Percentiles rank a stretch among this genome's conserved stretches.
These are phyloP conservation scores for Pogonomyrmex californicus DNA, from an alignment of 1,140 invertebrate species.

Conservation along the genomic window DNA sequence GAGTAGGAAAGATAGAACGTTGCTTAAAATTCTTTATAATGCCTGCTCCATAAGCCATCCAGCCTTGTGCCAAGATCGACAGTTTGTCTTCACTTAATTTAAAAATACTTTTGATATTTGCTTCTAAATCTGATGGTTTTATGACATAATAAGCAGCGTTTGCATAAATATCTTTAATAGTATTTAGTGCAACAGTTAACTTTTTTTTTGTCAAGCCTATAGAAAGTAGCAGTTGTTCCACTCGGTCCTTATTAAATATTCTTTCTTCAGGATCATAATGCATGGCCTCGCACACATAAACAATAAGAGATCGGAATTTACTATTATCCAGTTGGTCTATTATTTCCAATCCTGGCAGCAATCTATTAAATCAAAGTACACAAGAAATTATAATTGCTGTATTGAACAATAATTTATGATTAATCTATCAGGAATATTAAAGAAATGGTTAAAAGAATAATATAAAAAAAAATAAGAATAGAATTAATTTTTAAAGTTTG, in stretches of 20 bases:
- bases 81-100: conserved; percentile 78
- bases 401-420: conserved; percentile 7
- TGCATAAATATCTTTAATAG: conserved; percentile 77
- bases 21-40: conserved; percentile 79
- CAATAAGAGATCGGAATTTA: conserved; percentile 83
- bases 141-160: conserved; percentile 80
- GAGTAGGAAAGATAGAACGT: conserved; percentile 81
- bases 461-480: background rate
- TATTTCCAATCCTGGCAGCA: conserved; percentile 78
- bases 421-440: background rate
- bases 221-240: conserved; percentile 82
- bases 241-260: conserved; percentile 80
- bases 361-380: conserved; percentile 63
- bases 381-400: background rate
- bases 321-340: conserved; percentile 77
- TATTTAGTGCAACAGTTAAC: conserved; percentile 77
- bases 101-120: conserved; percentile 78
- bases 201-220: conserved; percentile 79
- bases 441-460: background rate
- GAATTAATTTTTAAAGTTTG: background rate
- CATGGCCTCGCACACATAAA: conserved; percentile 80
- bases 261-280: conserved; percentile 71
- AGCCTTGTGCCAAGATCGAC: conserved; percentile 78
- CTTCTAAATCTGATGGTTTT: conserved; percentile 76
- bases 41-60: conserved; percentile 79